phyloP scores from a whole-genome alignment of 2,797 vertebrate genomes.

The Danio kyathit region DNA sequence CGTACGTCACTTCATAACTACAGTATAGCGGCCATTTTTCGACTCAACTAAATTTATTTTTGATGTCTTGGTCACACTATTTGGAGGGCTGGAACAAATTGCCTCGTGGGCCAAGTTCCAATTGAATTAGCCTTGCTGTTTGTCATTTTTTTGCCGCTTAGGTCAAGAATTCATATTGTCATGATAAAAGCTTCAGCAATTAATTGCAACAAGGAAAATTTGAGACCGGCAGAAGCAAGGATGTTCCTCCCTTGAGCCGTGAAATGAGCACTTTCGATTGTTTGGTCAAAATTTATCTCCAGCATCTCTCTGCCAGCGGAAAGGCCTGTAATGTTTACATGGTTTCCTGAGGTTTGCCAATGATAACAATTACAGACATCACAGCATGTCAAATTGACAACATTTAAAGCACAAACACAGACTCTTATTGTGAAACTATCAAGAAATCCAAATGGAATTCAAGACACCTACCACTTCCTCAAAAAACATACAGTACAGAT shows the following conservation, averaged over 20 bases:
- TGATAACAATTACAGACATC: not conserved
- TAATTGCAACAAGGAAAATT: too few species aligned
- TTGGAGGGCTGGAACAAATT: too few species aligned
- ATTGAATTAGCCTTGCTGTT: too few species aligned
- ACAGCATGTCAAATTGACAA: not conserved
- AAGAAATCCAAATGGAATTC: not conserved
- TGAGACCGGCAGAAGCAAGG: not conserved
- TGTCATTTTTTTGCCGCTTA: too few species aligned
- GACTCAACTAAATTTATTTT: too few species aligned
- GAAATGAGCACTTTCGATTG: conserved; percentile 28
- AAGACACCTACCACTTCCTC: not conserved
- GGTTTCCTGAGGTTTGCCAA: not conserved
- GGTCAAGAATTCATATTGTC: too few species aligned
- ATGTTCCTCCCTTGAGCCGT: not conserved
- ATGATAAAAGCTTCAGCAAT: too few species aligned
- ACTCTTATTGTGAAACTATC: not conserved
- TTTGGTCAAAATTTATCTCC: conserved; percentile 38
- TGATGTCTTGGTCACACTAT: too few species aligned
- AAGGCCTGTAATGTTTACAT: conserved; percentile 17
- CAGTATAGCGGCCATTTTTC: too few species aligned
- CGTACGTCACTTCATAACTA: too few species aligned
- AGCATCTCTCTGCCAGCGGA: conserved; percentile 15
- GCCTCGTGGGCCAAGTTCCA: too few species aligned
- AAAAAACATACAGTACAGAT: not conserved
- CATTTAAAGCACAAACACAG: not conserved